Base-by-base conservation (phyloP, 2,888 invertebrate species). In the Drosophila leonis region DNA sequence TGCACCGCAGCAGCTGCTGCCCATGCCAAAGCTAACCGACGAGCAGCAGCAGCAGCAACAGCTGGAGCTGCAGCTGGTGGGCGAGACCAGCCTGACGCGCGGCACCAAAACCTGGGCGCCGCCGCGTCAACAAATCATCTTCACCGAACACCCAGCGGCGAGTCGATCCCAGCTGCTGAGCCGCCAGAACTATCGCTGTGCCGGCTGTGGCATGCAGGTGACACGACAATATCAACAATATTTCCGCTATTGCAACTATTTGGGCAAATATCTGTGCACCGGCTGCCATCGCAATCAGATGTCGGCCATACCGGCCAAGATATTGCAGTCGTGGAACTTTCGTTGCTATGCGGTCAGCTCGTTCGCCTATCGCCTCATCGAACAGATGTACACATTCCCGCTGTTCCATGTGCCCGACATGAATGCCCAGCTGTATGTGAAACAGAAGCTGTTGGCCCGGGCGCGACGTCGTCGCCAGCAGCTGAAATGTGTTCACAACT, bases 81-180 rank as follows among this genome's bases (percentile, higher is more conserved):
- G 9, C 4, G 65, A 65, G 33, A 93, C 93, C 4, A 69, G 82
- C 4, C 93, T 95, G 29, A 93, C 96, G 27, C 94, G 97, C 41
- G 97, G 97, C 9, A 97, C 96, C 15, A 92, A 94, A 54, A 96
- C 96, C 87, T 97, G 97, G 97, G 97, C 97, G 0, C 97, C 97
- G 15, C 97, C 97, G 0, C 93, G 97, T 65, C 95, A 96, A 37
- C 97, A 97, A 93, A 96, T 97, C 59, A 97, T 97, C 77, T 96
- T 97, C 86, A 97, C 96, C 3, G 94, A 96, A 65, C 97, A 97
- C 93, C 95, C 95, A 5, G 79, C 94, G 13, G 94, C 95, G 46
- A 97, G 96, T 82, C 94, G 96, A 46, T 94, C 94, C 85, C 93
- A 93, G 61, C 88, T 95, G 39, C 94, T 97, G 93, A 94, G 94